Evolutionary conservation across 2,888 invertebrate species (phyloP).

Genomic region (Drosophila nigritarsus): DNA sequence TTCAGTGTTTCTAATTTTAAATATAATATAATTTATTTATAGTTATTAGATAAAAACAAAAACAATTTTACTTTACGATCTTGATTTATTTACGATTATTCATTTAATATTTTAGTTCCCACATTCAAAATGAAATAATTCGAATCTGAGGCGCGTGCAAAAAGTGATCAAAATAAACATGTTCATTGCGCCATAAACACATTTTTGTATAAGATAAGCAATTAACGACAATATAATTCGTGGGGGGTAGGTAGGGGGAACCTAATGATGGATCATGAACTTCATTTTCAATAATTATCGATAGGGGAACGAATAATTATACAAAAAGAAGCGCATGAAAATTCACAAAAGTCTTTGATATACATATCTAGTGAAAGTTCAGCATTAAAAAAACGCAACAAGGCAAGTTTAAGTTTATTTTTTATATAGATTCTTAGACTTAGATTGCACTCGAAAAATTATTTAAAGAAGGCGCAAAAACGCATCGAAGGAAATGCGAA

Average conservation of each 20-base stretch:
- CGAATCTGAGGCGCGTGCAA: background rate
- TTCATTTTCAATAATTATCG: background rate
- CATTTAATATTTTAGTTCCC: background rate
- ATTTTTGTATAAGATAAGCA: background rate
- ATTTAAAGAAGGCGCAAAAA: background rate
- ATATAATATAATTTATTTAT: slow-evolving; percentile 12
- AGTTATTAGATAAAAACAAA: background rate
- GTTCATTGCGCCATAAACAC: slow-evolving; percentile 1
- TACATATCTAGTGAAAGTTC: background rate
- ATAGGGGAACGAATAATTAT: background rate
- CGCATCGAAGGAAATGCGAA: background rate
- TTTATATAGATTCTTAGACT: too few relatives aligned
- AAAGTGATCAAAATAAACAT: slow-evolving; percentile 1
- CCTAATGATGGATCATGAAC: background rate
- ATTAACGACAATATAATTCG: background rate
- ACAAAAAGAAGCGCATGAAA: background rate
- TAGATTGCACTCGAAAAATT: background rate
- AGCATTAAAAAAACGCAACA: background rate
- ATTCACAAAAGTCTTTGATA: background rate
- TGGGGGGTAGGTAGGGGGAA: background rate
- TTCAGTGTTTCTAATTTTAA: background rate
- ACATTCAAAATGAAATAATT: background rate
- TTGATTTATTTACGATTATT: background rate
- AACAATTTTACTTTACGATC: background rate
- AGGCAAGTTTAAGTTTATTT: background rate